Evolutionary conservation across 2,797 vertebrate species (phyloP).

Genomic region (Cetoscarus ocellatus): DNA sequence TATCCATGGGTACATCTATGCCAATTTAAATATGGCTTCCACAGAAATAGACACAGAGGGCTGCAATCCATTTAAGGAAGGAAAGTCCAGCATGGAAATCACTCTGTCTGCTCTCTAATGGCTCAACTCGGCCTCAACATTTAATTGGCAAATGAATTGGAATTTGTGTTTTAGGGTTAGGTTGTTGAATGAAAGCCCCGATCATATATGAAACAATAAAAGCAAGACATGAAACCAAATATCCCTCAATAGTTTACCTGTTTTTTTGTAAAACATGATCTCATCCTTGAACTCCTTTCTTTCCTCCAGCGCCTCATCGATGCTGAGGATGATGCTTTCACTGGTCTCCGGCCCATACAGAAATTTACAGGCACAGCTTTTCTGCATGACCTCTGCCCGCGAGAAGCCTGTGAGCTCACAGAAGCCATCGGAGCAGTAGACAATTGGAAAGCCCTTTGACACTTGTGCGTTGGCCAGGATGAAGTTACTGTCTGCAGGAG

Average conservation of each 20-base stretch:
- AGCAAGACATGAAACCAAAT: neutral
- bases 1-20: slow-evolving; percentile 36
- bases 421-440: slow-evolving; percentile 99
- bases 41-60: slow-evolving; percentile 56
- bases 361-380: slow-evolving; percentile 97
- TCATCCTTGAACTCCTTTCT: slow-evolving; percentile 97
- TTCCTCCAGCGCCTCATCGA: slow-evolving; percentile 93
- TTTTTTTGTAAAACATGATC: slow-evolving; percentile 98
- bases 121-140: slow-evolving; percentile 16
- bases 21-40: slow-evolving; percentile 51
- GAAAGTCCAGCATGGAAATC: slow-evolving; percentile 29
- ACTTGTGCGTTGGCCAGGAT: slow-evolving; percentile 98
- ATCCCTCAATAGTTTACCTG: slow-evolving; percentile 80
- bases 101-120: slow-evolving; percentile 26
- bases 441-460: slow-evolving; percentile 96
- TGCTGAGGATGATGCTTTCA: slow-evolving; percentile 92
- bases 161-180: slow-evolving; percentile 15
- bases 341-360: slow-evolving; percentile 94
- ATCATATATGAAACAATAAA: neutral
- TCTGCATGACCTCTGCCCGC: slow-evolving; percentile 98
- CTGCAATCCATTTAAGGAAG: slow-evolving; percentile 41
- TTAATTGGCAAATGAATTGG: slow-evolving; percentile 22
- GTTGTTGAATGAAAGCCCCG: neutral
- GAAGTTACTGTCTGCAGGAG: slow-evolving; percentile 95
- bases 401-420: slow-evolving; percentile 97